phyloP scores from a whole-genome alignment of 2,113 vertebrate species.

The Macquaria ambigua region DNA sequence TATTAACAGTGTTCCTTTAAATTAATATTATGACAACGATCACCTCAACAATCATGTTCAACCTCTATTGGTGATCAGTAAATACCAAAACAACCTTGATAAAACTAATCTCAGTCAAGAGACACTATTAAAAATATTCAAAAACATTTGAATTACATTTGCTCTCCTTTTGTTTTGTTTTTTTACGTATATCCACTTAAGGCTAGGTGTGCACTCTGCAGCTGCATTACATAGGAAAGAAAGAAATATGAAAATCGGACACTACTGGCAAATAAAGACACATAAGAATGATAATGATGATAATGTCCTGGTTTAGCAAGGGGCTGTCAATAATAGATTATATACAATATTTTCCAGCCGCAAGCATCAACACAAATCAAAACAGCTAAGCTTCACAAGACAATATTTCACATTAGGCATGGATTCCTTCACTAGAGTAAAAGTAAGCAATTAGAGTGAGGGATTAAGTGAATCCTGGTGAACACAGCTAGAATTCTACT shows the following conservation, averaged over 20 bases:
- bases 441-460: neutral
- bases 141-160: neutral
- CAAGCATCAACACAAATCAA: neutral
- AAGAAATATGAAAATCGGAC: no score
- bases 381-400: neutral
- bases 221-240: no score
- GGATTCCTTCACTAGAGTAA: neutral
- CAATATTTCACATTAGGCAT: neutral
- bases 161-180: no score
- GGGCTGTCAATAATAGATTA: neutral
- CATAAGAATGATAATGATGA: no score
- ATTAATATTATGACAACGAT: neutral
- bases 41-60: neutral
- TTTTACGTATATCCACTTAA: no score
- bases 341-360: neutral
- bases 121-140: neutral
- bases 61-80: neutral
- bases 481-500: neutral
- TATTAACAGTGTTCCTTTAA: neutral
- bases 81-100: no score
- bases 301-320: neutral
- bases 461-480: neutral
- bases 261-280: no score
- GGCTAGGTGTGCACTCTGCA: no score
- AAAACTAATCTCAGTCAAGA: neutral